These are phyloP conservation scores for Ganaspis sp. DNA, from an alignment of 1,140 invertebrate species.

Conservation along the genomic window DNA sequence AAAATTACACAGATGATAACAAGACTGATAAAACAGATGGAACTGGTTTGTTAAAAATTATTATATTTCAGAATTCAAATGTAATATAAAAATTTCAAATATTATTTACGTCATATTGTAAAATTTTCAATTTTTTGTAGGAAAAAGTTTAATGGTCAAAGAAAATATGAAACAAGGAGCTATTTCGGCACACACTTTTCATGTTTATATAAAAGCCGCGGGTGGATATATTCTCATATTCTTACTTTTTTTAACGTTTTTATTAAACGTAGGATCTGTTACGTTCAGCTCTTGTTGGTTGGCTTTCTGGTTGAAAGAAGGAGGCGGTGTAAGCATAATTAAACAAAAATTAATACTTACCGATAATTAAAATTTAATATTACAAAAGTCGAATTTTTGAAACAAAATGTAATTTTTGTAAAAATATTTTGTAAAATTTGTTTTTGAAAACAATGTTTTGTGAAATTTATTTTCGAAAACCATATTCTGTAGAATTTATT, in stretches of 20 bases:
- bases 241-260: constrained; percentile 77
- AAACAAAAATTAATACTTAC: neutral
- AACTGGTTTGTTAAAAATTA: neutral
- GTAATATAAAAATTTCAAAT: too few species aligned
- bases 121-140: neutral
- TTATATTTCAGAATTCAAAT: neutral
- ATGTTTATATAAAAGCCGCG: constrained; percentile 78
- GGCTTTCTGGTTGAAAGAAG: constrained; percentile 80
- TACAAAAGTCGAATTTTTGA: too few species aligned
- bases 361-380: neutral
- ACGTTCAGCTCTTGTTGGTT: constrained; percentile 83
- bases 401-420: too few species aligned
- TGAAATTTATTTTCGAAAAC: too few species aligned
- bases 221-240: constrained; percentile 78
- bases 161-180: constrained; percentile 75
- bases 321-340: constrained; percentile 69
- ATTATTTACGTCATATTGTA: too few species aligned
- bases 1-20: neutral
- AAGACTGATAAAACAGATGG: neutral
- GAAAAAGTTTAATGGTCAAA: constrained; percentile 62
- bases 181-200: constrained; percentile 74
- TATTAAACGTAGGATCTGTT: constrained; percentile 78
- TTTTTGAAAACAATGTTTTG: neutral
- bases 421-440: neutral
- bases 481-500: too few species aligned